A percentile compares a stretch with the other conserved stretches of the same genome.
Conservation (phyloP, 2,888 invertebrate species). For the Drosophila robusta region DNA sequence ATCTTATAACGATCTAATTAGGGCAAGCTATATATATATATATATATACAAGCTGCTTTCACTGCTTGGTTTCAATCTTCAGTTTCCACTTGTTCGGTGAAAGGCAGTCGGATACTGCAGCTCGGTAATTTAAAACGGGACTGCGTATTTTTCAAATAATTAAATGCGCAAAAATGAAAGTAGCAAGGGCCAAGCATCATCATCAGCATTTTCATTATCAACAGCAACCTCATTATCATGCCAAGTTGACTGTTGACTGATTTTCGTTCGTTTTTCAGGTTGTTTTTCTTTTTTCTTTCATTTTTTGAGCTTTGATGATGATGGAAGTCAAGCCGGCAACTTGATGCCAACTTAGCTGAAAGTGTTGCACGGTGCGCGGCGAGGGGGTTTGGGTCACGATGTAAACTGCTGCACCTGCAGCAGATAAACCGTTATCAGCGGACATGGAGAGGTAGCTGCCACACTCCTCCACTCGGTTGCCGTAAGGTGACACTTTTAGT, state of each 20-base stretch:
- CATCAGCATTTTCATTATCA: background rate
- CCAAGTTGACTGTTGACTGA: constrained; percentile 13
- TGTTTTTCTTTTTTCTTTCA: background rate
- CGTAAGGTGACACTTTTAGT: constrained; percentile 62
- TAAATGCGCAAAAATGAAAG: constrained; percentile 50
- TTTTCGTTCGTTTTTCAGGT: constrained; percentile 17
- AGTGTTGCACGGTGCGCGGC: constrained; percentile 7
- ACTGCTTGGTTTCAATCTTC: constrained; percentile 6
- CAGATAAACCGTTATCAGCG: constrained; percentile 58
- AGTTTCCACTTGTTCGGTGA: constrained; percentile 9
- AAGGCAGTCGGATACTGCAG: constrained; percentile 26
- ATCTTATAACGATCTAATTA: background rate
- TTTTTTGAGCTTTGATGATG: constrained; percentile 31
- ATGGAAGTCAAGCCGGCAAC: constrained; percentile 69
- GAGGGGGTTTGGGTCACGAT: background rate
- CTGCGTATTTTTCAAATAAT: constrained; percentile 55
- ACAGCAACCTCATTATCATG: constrained; percentile 1
- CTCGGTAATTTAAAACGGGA: constrained; percentile 43
- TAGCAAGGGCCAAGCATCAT: constrained; percentile 6
- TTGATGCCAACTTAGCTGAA: constrained; percentile 59
- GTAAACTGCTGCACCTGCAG: constrained; percentile 39
- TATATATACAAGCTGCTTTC: constrained; percentile 1
- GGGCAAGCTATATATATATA: too few relatives aligned
- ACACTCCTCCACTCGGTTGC: constrained; percentile 39
- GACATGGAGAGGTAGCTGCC: constrained; percentile 1